A percentile compares a stretch with the other conserved stretches of the same genome.
Evolutionary conservation across 2,797 vertebrate species (phyloP).

Genomic region (Rhadinocentrus ornatus): DNA sequence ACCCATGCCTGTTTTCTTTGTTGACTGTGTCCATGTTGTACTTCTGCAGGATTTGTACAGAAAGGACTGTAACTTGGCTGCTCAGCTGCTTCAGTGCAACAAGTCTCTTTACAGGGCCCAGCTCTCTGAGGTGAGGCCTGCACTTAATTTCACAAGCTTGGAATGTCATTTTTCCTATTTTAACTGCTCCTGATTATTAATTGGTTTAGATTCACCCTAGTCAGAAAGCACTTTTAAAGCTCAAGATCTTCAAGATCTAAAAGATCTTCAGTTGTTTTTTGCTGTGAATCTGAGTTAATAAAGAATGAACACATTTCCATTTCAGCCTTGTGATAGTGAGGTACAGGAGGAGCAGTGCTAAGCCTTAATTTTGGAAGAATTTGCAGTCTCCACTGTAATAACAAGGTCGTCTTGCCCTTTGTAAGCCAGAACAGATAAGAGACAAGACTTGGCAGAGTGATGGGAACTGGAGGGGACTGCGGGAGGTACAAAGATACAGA

Average conservation of each 20-base stretch:
- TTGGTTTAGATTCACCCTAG: neutral
- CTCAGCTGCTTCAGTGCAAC: constrained; percentile 97
- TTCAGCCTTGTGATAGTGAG: neutral
- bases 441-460: constrained; percentile 24
- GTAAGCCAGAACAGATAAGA: constrained; percentile 46
- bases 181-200: neutral
- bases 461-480: constrained; percentile 40
- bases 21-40: constrained; percentile 17
- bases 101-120: constrained; percentile 92
- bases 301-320: neutral
- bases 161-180: neutral
- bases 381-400: constrained; percentile 29
- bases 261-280: constrained; percentile 1
- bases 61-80: constrained; percentile 97
- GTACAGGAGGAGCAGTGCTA: constrained; percentile 12
- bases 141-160: constrained; percentile 6
- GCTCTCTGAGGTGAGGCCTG: constrained; percentile 91
- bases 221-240: neutral
- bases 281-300: constrained; percentile 12
- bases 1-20: neutral
- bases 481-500: constrained; percentile 10
- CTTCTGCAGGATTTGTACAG: constrained; percentile 91
- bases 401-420: constrained; percentile 53
- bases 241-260: neutral
- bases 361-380: constrained; percentile 27